Conservation (phyloP, 1,140 invertebrate species). For the Pseudomyrmex concolor region DNA sequence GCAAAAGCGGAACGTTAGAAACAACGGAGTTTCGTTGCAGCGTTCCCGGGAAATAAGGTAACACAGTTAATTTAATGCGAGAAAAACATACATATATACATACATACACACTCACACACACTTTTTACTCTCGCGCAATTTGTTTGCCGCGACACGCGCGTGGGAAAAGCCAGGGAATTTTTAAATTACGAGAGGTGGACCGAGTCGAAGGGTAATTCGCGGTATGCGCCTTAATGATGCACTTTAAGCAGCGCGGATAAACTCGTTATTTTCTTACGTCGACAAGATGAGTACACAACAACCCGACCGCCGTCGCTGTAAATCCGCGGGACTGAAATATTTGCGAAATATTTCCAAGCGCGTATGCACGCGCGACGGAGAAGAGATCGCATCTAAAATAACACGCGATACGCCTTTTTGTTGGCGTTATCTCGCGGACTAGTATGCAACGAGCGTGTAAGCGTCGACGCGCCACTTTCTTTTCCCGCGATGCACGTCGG, state of each 20-base stretch:
- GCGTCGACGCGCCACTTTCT: slow-evolving; percentile 15
- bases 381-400: slow-evolving; percentile 41
- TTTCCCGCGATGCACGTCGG: slow-evolving; percentile 8
- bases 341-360: slow-evolving; percentile 40
- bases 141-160: not conserved
- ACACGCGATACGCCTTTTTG: slow-evolving; percentile 56
- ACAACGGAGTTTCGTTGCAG: slow-evolving; percentile 10
- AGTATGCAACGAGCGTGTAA: slow-evolving; percentile 42
- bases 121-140: slow-evolving; percentile 20
- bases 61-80: slow-evolving; percentile 25
- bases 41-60: not conserved
- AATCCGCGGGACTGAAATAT: slow-evolving; percentile 49
- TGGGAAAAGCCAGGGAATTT: not conserved
- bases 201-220: slow-evolving; percentile 34
- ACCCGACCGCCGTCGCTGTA: not conserved
- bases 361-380: too few species aligned
- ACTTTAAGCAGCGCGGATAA: slow-evolving; percentile 30
- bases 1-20: not conserved
- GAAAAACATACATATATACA: not conserved
- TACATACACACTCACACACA: not conserved
- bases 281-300: not conserved
- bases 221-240: slow-evolving; percentile 8
- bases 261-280: slow-evolving; percentile 37
- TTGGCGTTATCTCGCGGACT: slow-evolving; percentile 46
- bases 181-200: slow-evolving; percentile 21